These are phyloP conservation scores for Lamprotornis superbus DNA, from an alignment of 2,113 vertebrate species.

Conservation along the genomic window DNA sequence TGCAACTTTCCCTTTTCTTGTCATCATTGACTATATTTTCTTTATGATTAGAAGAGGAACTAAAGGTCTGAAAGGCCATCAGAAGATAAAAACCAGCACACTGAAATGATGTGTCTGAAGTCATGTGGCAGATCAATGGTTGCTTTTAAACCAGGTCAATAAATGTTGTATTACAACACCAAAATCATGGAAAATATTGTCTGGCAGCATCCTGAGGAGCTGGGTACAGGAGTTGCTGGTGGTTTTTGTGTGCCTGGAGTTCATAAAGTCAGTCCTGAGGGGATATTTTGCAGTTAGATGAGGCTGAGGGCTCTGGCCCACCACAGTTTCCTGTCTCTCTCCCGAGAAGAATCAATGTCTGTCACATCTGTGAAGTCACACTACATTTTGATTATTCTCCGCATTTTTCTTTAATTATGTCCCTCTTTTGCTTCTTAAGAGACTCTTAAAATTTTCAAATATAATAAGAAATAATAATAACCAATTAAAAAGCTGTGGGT, in stretches of 20 bases:
- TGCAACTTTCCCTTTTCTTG: neutral
- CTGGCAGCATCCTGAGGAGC: neutral
- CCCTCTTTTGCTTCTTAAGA: neutral
- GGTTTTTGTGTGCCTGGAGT: neutral
- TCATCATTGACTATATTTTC: neutral
- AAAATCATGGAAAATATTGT: neutral
- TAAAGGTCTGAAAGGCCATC: neutral
- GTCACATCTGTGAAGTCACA: neutral
- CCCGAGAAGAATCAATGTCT: neutral
- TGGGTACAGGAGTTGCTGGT: neutral
- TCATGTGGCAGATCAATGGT: neutral
- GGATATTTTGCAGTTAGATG: slow-evolving; percentile 14
- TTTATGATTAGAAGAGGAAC: neutral
- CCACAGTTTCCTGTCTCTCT: slow-evolving; percentile 32
- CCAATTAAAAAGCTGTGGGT: slow-evolving; percentile 37
- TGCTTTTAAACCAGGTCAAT: neutral
- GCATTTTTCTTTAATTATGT: slow-evolving; percentile 25
- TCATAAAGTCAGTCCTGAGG: neutral
- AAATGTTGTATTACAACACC: neutral
- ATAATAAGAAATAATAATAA: slow-evolving; percentile 58
- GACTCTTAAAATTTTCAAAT: slow-evolving; percentile 42
- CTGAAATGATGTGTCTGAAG: neutral
- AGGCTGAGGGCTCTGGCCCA: slow-evolving; percentile 17
- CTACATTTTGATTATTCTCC: neutral
- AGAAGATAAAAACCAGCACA: neutral